Conservation (phyloP, 2,797 vertebrate genomes). For the Phataginus tricuspis region DNA sequence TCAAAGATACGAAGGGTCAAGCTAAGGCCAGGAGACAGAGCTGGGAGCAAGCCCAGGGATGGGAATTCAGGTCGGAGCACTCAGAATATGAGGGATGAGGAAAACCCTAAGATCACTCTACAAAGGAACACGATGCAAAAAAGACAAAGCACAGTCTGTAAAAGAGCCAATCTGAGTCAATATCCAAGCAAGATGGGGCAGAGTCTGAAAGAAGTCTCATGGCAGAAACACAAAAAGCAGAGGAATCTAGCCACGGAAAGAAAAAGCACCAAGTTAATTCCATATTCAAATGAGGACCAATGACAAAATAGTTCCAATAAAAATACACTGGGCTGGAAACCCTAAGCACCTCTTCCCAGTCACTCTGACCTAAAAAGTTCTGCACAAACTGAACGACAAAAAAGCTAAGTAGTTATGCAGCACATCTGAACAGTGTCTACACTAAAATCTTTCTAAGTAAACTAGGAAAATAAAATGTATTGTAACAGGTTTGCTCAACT, state of each 20-base stretch:
- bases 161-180: neutral
- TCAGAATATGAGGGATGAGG: neutral
- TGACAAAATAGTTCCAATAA: neutral
- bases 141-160: neutral
- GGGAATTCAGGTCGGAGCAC: neutral
- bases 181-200: neutral
- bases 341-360: neutral
- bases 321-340: slow-evolving; percentile 20
- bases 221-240: slow-evolving; percentile 3
- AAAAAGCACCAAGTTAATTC: neutral
- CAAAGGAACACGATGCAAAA: neutral
- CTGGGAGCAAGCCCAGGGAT: neutral
- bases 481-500: neutral
- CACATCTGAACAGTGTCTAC: neutral
- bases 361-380: neutral
- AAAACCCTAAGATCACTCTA: neutral
- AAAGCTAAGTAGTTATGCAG: neutral
- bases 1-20: neutral
- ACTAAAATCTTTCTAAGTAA: neutral
- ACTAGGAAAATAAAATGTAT: neutral
- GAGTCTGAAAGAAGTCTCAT: neutral
- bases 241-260: neutral
- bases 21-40: neutral
- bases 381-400: neutral
- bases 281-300: neutral